Evolutionary conservation across 1,140 invertebrate species (phyloP).

Genomic region (Cyphomyrmex costatus): DNA sequence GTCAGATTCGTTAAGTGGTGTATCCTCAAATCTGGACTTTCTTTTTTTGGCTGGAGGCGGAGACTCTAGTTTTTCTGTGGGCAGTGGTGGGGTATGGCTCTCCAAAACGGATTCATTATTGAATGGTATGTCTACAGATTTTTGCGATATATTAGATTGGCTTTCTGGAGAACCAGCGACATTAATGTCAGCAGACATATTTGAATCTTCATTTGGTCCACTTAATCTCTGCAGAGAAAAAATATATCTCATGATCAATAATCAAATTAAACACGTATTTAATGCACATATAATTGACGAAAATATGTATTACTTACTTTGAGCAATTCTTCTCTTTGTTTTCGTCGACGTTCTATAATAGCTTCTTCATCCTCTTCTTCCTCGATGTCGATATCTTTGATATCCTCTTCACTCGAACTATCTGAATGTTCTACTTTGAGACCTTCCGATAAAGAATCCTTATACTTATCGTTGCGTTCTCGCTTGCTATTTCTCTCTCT

Average conservation of each 20-base stretch:
- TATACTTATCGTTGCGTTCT: constrained; percentile 89
- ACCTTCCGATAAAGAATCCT: constrained; percentile 95
- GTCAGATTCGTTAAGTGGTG: constrained; percentile 74
- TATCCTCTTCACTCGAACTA: constrained; percentile 89
- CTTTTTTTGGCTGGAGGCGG: constrained; percentile 78
- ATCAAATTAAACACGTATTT: constrained; percentile 2
- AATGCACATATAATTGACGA: neutral
- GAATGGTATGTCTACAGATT: constrained; percentile 78
- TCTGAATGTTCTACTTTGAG: constrained; percentile 89
- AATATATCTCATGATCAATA: neutral
- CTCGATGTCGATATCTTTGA: constrained; percentile 92
- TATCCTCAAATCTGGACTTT: constrained; percentile 84
- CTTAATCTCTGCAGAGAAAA: constrained; percentile 86
- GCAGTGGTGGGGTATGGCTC: constrained; percentile 85
- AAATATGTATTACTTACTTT: constrained; percentile 88
- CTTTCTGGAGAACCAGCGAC: constrained; percentile 80
- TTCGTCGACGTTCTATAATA: constrained; percentile 96
- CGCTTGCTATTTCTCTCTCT: constrained; percentile 85
- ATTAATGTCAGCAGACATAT: constrained; percentile 84
- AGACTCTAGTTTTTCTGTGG: constrained; percentile 78
- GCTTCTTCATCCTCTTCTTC: constrained; percentile 98
- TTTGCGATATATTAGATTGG: constrained; percentile 79
- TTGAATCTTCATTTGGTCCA: constrained; percentile 89
- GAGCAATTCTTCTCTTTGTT: constrained; percentile 95
- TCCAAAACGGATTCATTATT: constrained; percentile 83